Evolutionary conservation across 2,113 vertebrate species (phyloP).

Genomic region (Dunckerocampus dactyliophorus): DNA sequence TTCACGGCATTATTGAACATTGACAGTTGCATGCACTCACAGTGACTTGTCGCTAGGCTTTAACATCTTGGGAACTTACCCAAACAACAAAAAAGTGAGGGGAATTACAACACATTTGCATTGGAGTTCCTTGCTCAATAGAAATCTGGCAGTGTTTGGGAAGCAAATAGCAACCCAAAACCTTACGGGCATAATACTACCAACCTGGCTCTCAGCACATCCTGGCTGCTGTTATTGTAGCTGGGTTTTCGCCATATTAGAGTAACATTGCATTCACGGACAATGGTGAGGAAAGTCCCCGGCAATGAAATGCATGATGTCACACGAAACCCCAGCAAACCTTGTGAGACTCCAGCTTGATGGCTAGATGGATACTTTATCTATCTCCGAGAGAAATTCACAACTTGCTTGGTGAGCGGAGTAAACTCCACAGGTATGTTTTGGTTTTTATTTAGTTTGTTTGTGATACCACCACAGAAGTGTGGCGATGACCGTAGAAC

Average conservation of each 20-base stretch:
- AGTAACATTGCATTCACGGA: constrained; percentile 5
- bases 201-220: not conserved
- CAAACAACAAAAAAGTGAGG: not conserved
- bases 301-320: not conserved
- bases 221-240: constrained; percentile 6
- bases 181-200: not conserved
- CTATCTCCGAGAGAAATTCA: too few relatives aligned
- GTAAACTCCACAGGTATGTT: not conserved
- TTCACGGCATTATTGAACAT: too few relatives aligned
- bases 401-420: not conserved
- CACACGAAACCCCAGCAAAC: not conserved
- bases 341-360: not conserved
- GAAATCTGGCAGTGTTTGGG: not conserved
- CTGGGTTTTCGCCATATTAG: constrained; percentile 8
- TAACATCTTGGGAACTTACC: too few relatives aligned
- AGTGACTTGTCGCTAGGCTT: too few relatives aligned
- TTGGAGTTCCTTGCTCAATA: not conserved
- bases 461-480: too few relatives aligned
- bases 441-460: not conserved
- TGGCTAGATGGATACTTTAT: too few relatives aligned
- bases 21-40: too few relatives aligned
- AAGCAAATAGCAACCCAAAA: not conserved
- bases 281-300: not conserved
- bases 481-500: too few relatives aligned
- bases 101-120: not conserved